Conservation (phyloP, 2,888 invertebrate species). For the Isoperla grammatica region DNA sequence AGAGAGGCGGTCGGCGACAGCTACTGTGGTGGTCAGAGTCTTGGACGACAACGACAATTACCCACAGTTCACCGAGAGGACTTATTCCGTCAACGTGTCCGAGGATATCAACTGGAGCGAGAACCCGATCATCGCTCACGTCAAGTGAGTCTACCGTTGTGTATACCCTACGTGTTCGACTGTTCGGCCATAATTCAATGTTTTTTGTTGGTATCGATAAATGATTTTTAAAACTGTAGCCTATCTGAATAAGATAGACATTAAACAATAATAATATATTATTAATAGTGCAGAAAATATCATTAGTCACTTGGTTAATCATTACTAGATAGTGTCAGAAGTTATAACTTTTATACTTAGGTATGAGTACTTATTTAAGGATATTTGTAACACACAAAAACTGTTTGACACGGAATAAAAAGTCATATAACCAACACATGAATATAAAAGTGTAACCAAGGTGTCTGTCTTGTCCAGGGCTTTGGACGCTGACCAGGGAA, state of each 20-base stretch:
- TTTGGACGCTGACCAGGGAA: conserved; percentile 85
- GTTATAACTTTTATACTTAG: no score
- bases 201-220: background rate
- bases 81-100: conserved; percentile 78
- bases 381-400: no score
- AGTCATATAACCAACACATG: no score
- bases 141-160: conserved; percentile 52
- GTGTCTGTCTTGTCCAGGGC: no score
- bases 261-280: no score
- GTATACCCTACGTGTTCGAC: background rate
- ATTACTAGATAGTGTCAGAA: no score
- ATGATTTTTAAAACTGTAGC: background rate
- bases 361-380: no score
- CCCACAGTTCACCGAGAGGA: conserved; percentile 85
- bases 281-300: no score
- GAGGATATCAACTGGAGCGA: conserved; percentile 84
- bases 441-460: no score
- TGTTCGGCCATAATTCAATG: background rate
- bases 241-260: conserved; percentile 1
- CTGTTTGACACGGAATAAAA: no score
- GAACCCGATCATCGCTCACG: conserved; percentile 75
- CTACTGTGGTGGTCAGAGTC: conserved; percentile 75
- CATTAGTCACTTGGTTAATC: no score
- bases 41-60: conserved; percentile 91
- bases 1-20: conserved; percentile 74